phyloP scores from a whole-genome alignment of 2,797 vertebrate species.

The Tangara arthus region DNA sequence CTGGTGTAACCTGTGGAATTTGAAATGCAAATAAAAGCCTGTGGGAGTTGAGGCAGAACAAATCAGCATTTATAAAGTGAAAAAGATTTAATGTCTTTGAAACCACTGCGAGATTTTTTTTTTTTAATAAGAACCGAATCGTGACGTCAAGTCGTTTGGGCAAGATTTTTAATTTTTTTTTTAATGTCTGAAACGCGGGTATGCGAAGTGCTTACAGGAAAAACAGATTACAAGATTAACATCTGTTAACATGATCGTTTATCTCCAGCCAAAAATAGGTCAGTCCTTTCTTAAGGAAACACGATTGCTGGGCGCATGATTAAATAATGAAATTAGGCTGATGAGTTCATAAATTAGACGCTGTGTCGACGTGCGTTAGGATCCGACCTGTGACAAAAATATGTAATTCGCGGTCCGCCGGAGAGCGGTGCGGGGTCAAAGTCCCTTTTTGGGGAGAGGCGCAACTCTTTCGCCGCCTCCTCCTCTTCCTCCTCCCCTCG shows the following conservation, averaged over 20 bases:
- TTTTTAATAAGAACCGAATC: slow-evolving; percentile 3
- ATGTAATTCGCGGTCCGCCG: slow-evolving; percentile 24
- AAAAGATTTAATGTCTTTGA: slow-evolving; percentile 75
- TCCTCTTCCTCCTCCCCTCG: neutral
- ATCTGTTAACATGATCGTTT: slow-evolving; percentile 83
- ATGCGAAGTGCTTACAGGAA: slow-evolving; percentile 78
- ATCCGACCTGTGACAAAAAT: slow-evolving; percentile 27
- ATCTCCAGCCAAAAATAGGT: slow-evolving; percentile 83
- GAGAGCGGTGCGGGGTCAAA: slow-evolving; percentile 66
- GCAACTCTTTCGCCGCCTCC: slow-evolving; percentile 16
- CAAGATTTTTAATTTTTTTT: slow-evolving; percentile 46
- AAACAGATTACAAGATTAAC: slow-evolving; percentile 86
- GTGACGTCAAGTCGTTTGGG: slow-evolving; percentile 71
- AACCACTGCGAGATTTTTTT: slow-evolving; percentile 55
- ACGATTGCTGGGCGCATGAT: slow-evolving; percentile 71
- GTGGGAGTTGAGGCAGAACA: slow-evolving; percentile 79
- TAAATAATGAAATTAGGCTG: slow-evolving; percentile 78
- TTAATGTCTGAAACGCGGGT: slow-evolving; percentile 68
- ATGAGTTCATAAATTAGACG: slow-evolving; percentile 62
- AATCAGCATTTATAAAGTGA: slow-evolving; percentile 78
- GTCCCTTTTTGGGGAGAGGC: slow-evolving; percentile 53
- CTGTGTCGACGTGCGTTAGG: neutral
- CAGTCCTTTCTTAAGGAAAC: slow-evolving; percentile 82
- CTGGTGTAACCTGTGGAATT: slow-evolving; percentile 83
- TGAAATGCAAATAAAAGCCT: slow-evolving; percentile 79